Conservation (phyloP, 2,888 invertebrate species). For the Creontiades dilutus region DNA sequence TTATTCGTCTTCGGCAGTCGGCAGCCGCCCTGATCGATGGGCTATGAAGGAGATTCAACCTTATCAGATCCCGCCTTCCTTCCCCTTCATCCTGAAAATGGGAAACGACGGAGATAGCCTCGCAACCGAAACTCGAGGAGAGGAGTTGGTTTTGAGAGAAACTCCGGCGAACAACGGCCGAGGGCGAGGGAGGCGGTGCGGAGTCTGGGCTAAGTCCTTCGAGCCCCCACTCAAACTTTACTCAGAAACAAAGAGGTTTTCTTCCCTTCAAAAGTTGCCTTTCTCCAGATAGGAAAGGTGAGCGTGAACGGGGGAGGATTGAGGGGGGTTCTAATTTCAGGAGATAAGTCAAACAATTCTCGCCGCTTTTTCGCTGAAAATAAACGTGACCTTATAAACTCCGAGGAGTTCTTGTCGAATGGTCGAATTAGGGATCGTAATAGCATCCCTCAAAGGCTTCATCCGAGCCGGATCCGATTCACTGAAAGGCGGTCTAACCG, state of each 20-base stretch:
- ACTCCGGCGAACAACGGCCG: neutral
- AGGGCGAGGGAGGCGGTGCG: neutral
- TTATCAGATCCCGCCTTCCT: conserved; percentile 40
- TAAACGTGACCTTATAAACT: conserved; percentile 27
- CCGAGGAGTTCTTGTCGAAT: neutral
- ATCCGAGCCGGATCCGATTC: neutral
- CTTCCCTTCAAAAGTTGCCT: conserved; percentile 51
- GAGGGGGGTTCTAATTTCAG: conserved; percentile 34
- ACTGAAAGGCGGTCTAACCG: neutral
- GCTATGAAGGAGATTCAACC: conserved; percentile 25
- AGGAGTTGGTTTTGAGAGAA: conserved; percentile 39
- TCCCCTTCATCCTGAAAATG: neutral
- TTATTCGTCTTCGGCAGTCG: neutral
- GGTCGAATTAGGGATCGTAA: neutral
- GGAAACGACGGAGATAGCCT: neutral
- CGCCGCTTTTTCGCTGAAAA: conserved; percentile 3
- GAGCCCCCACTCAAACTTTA: conserved; percentile 1
- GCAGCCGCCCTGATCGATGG: conserved; percentile 47
- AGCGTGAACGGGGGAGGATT: neutral
- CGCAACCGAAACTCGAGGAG: conserved; percentile 13
- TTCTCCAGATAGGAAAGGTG: conserved; percentile 41
- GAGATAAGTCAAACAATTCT: conserved; percentile 58
- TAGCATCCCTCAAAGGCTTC: neutral
- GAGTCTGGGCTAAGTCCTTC: conserved; percentile 49
- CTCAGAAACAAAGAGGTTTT: conserved; percentile 51